These are phyloP conservation scores for Myodes glareolus DNA, from an alignment of 2,113 vertebrate genomes.

Conservation along the genomic window DNA sequence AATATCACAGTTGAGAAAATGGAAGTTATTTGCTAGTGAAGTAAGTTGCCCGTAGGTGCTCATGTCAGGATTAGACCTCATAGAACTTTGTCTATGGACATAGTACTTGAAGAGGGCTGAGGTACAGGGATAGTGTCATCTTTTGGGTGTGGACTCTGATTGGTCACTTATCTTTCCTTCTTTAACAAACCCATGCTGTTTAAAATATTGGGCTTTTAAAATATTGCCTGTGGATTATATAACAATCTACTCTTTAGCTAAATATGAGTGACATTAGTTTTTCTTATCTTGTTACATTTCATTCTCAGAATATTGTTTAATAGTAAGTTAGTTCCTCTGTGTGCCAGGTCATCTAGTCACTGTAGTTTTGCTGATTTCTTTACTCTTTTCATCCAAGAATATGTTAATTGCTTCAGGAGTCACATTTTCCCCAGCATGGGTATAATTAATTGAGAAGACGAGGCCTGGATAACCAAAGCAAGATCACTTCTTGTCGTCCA, in stretches of 20 bases:
- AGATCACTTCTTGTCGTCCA: slow-evolving; percentile 71
- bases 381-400: slow-evolving; percentile 62
- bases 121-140: neutral
- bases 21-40: neutral
- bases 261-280: slow-evolving; percentile 50
- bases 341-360: slow-evolving; percentile 60
- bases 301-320: slow-evolving; percentile 49
- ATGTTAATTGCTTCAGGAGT: slow-evolving; percentile 71
- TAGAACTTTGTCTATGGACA: neutral
- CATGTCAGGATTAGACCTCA: neutral
- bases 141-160: neutral
- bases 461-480: slow-evolving; percentile 69
- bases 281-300: slow-evolving; percentile 54
- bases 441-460: slow-evolving; percentile 80
- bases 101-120: neutral
- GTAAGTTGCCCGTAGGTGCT: neutral
- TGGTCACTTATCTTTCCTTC: neutral
- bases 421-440: slow-evolving; percentile 65
- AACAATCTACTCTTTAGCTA: neutral
- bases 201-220: slow-evolving; percentile 16
- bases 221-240: neutral
- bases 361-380: slow-evolving; percentile 71
- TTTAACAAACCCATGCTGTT: neutral
- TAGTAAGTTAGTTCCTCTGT: slow-evolving; percentile 57
- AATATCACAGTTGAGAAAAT: neutral